These are phyloP conservation scores for Mormyrus proboscirostris DNA, from an alignment of 2,797 vertebrate genomes.

Conservation along the genomic window DNA sequence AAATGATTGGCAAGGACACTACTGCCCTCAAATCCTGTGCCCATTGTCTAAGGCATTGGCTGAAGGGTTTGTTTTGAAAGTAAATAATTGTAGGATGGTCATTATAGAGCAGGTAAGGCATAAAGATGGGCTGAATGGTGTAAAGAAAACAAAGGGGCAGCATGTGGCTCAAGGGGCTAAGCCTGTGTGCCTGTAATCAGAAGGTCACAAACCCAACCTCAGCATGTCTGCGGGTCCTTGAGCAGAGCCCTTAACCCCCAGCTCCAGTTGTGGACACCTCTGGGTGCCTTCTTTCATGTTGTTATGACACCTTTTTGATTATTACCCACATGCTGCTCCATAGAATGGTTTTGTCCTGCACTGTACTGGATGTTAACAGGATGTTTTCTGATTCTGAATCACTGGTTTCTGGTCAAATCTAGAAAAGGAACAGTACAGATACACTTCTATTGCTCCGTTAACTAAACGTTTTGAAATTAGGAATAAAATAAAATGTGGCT, in stretches of 20 bases:
- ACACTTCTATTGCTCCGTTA: not conserved
- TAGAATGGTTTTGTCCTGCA: not conserved
- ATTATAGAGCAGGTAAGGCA: not conserved
- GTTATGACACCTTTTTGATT: not conserved
- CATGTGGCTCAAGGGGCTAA: too few relatives aligned
- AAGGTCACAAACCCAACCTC: too few relatives aligned
- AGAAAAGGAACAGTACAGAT: not conserved
- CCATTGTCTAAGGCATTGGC: not conserved
- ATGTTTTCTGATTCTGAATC: not conserved
- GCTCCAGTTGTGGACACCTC: not conserved
- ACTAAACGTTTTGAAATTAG: not conserved
- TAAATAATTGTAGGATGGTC: not conserved
- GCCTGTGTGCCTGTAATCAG: too few relatives aligned
- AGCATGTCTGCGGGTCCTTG: too few relatives aligned
- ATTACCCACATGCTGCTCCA: not conserved
- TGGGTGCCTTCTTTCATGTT: not conserved
- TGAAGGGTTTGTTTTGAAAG: not conserved
- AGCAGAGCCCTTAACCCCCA: too few relatives aligned
- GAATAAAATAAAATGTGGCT: not conserved
- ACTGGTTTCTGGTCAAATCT: not conserved
- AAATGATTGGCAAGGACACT: not conserved
- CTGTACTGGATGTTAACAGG: not conserved
- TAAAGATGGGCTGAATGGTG: not conserved
- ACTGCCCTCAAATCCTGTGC: not conserved
- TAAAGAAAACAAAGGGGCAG: too few relatives aligned